phyloP scores from a whole-genome alignment of 64 coral and sea anemone species.

The Montipora sp. region DNA sequence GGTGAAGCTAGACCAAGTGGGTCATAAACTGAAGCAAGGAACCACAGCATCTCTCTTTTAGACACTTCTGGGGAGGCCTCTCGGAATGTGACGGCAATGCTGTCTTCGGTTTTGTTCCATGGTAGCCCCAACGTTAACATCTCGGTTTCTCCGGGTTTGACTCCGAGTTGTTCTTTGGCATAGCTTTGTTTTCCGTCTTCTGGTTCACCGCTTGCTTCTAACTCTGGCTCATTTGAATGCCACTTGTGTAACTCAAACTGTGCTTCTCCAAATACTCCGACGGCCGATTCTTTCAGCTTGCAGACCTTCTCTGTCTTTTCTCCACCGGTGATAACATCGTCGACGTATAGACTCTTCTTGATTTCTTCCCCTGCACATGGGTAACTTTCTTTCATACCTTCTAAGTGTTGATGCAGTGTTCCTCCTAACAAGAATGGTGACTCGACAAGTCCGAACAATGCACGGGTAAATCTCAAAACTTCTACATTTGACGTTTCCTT shows the following conservation, averaged over 20 bases:
- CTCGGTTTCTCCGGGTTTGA: constrained; percentile 36
- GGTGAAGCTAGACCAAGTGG: constrained; percentile 26
- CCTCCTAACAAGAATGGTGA: constrained; percentile 64
- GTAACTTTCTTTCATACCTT: constrained; percentile 10
- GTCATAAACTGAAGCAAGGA: constrained; percentile 20
- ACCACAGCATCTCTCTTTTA: constrained; percentile 29
- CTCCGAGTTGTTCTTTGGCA: constrained; percentile 44
- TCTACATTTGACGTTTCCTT: neutral
- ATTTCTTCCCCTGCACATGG: constrained; percentile 56
- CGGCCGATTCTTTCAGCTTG: constrained; percentile 43
- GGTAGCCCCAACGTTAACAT: constrained; percentile 45
- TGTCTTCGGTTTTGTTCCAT: constrained; percentile 48
- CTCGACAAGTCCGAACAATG: constrained; percentile 45
- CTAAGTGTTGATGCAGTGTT: constrained; percentile 44
- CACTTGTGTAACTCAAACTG: constrained; percentile 49
- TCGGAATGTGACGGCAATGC: constrained; percentile 25
- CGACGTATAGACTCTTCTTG: constrained; percentile 61
- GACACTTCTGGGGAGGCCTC: neutral
- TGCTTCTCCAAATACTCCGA: constrained; percentile 23
- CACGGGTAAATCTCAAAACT: constrained; percentile 42
- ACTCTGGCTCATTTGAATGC: constrained; percentile 40
- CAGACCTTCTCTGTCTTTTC: constrained; percentile 8
- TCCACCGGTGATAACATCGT: constrained; percentile 66
- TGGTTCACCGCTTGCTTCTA: neutral
- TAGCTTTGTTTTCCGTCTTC: constrained; percentile 24